A percentile compares a stretch with the other conserved stretches of the same genome.
Evolutionary conservation across 92 coral and sea anemone genomes (phyloP).

Genomic region (Porites cylindrica): DNA sequence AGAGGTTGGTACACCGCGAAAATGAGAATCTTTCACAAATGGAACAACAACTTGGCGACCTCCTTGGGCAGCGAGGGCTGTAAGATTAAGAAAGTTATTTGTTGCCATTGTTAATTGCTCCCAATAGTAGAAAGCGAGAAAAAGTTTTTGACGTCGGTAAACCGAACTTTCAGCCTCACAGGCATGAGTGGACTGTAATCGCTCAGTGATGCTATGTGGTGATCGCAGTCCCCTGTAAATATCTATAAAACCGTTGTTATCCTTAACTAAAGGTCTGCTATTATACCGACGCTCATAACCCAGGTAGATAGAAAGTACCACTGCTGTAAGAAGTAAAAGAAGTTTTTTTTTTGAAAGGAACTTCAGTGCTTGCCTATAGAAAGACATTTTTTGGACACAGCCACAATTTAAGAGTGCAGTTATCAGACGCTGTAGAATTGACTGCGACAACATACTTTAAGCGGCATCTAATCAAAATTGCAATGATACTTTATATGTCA

Average conservation of each 20-base stretch:
- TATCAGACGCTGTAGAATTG: no score
- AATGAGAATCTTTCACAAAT: constrained; percentile 83
- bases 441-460: no score
- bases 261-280: no score
- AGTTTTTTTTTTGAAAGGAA: no score
- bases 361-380: no score
- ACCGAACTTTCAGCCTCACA: background rate
- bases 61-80: constrained; percentile 86
- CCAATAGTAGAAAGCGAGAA: constrained; percentile 83
- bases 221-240: background rate
- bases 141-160: constrained; percentile 54
- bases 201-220: background rate
- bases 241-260: background rate
- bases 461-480: no score
- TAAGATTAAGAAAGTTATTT: constrained; percentile 78
- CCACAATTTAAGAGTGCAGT: no score
- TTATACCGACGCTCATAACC: no score
- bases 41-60: constrained; percentile 86
- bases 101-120: constrained; percentile 93
- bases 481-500: no score
- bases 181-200: background rate
- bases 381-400: no score
- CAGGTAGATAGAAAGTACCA: no score
- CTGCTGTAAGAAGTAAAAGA: no score
- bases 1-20: constrained; percentile 29